Conservation (phyloP, 2,113 vertebrate genomes). For the Micromys minutus region DNA sequence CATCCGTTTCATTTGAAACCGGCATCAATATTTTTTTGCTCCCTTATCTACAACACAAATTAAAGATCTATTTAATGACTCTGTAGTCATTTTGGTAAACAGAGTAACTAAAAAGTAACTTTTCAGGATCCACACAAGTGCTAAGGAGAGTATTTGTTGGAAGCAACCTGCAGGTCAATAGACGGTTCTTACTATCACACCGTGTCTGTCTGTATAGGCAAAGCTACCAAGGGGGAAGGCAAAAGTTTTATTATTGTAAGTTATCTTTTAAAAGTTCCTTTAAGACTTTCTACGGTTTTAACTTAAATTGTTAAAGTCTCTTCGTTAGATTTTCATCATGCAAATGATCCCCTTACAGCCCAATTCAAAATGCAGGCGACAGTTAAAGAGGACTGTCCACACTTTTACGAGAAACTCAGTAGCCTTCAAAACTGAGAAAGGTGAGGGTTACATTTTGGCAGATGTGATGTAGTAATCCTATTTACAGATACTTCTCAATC, state of each 20-base stretch:
- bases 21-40: constrained; percentile 33
- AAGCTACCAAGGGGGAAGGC: background rate
- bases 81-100: constrained; percentile 67
- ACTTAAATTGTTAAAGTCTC: constrained; percentile 45
- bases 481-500: background rate
- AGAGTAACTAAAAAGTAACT: constrained; percentile 58
- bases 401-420: constrained; percentile 25
- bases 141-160: constrained; percentile 65
- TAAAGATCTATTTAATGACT: constrained; percentile 60
- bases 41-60: constrained; percentile 26
- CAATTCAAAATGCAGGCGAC: constrained; percentile 12
- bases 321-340: constrained; percentile 52
- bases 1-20: background rate
- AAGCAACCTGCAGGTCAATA: constrained; percentile 53
- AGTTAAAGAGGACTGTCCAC: constrained; percentile 1
- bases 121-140: constrained; percentile 35
- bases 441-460: background rate
- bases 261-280: constrained; percentile 43
- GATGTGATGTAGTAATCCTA: constrained; percentile 24
- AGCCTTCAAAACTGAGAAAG: constrained; percentile 56
- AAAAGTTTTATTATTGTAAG: constrained; percentile 35
- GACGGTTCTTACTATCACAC: constrained; percentile 34
- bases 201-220: background rate
- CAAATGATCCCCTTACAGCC: constrained; percentile 2
- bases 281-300: constrained; percentile 51